Conservation (phyloP, 2,113 vertebrate genomes). For the Oplegnathus fasciatus region DNA sequence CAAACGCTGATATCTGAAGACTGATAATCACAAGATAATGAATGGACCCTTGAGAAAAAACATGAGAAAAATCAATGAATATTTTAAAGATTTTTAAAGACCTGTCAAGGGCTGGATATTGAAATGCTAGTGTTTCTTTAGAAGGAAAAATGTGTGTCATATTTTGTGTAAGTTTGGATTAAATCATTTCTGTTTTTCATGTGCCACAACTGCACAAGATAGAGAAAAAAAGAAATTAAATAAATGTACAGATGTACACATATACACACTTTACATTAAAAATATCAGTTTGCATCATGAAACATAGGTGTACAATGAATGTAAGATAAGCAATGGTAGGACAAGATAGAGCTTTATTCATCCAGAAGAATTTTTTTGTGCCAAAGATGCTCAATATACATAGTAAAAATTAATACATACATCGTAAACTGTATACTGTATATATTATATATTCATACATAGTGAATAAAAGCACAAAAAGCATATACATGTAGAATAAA, state of each 20-base stretch:
- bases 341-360: no score
- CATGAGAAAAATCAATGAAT: no score
- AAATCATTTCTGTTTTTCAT: no score
- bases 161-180: no score
- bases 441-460: no score
- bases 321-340: neutral
- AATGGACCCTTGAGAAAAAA: no score
- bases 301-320: neutral
- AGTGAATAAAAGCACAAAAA: no score
- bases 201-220: neutral
- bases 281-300: neutral
- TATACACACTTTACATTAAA: neutral
- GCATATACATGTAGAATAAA: no score
- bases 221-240: neutral
- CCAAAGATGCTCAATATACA: neutral
- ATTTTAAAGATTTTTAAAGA: neutral
- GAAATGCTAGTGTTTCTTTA: neutral
- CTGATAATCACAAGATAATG: no score
- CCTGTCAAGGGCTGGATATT: neutral
- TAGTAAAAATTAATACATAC: neutral
- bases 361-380: neutral
- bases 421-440: neutral
- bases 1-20: conserved; percentile 19
- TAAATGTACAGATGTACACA: neutral
- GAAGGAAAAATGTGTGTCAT: no score